phyloP scores from a whole-genome alignment of 2,888 invertebrate genomes.

The Coecobrya sp. region DNA sequence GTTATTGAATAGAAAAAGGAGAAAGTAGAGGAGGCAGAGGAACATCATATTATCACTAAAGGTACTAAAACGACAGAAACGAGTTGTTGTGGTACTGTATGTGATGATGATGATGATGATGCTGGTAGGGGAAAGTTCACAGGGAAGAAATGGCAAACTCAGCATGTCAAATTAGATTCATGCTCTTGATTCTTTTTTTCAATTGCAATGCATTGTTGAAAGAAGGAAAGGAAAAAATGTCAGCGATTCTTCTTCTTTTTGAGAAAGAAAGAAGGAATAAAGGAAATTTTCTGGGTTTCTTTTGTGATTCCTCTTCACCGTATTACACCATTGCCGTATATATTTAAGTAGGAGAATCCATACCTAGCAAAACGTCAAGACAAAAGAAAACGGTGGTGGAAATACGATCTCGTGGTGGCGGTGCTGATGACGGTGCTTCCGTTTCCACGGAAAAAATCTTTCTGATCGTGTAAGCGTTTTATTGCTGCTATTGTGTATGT shows the following conservation, averaged over 20 bases:
- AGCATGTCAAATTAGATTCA: constrained; percentile 72
- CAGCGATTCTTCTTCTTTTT: background rate
- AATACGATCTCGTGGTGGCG: background rate
- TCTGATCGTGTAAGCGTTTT: constrained; percentile 9
- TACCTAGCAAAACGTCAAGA: background rate
- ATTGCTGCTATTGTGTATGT: constrained; percentile 3
- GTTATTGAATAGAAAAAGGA: constrained; percentile 3
- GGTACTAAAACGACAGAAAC: background rate
- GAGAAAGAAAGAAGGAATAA: constrained; percentile 37
- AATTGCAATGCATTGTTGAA: constrained; percentile 7
- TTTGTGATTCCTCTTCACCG: constrained; percentile 20
- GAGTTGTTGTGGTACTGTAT: background rate
- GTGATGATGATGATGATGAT: constrained; percentile 18
- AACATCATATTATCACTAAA: too few relatives aligned
- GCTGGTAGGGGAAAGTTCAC: constrained; percentile 19
- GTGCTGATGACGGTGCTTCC: background rate
- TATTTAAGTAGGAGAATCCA: background rate
- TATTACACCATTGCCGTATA: background rate
- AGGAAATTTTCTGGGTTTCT: constrained; percentile 13
- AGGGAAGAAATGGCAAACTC: constrained; percentile 57
- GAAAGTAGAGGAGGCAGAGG: background rate
- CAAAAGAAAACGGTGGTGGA: background rate
- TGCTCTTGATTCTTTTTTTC: constrained; percentile 22
- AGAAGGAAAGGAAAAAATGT: constrained; percentile 6
- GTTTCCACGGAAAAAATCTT: background rate